These are phyloP conservation scores for Chrysocyon brachyurus DNA, from an alignment of 2,797 vertebrate species.

Conservation along the genomic window DNA sequence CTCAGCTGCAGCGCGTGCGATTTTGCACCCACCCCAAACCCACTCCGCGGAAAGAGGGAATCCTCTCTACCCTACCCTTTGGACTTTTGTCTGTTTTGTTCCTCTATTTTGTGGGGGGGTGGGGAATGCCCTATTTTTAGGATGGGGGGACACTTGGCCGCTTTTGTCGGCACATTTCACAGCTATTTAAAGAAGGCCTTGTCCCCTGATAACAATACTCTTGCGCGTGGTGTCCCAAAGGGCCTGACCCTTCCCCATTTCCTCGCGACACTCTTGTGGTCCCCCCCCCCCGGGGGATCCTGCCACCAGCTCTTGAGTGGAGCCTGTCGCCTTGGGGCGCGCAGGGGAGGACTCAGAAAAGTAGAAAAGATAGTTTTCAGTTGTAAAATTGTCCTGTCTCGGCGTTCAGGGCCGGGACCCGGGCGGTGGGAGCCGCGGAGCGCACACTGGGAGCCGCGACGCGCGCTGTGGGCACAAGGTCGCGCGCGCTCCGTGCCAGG, in stretches of 20 bases:
- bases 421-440: neutral
- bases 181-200: neutral
- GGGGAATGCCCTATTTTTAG: neutral
- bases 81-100: neutral
- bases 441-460: rapidly evolving
- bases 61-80: neutral
- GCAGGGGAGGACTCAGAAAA: neutral
- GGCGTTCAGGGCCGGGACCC: neutral
- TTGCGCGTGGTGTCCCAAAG: neutral
- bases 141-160: neutral
- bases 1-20: rapidly evolving
- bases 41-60: rapidly evolving
- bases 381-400: neutral
- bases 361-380: neutral
- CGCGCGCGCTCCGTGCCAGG: rapidly evolving
- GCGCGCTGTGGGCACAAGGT: neutral
- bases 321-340: neutral
- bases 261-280: neutral
- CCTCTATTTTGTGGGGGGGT: neutral
- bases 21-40: no score
- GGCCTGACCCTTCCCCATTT: neutral
- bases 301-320: neutral
- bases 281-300: neutral
- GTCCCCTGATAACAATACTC: neutral
- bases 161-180: neutral